Percentiles rank a stretch among this genome's conserved stretches.
phyloP scores from a whole-genome alignment of 2,888 invertebrate species.

The Arge pagana region DNA sequence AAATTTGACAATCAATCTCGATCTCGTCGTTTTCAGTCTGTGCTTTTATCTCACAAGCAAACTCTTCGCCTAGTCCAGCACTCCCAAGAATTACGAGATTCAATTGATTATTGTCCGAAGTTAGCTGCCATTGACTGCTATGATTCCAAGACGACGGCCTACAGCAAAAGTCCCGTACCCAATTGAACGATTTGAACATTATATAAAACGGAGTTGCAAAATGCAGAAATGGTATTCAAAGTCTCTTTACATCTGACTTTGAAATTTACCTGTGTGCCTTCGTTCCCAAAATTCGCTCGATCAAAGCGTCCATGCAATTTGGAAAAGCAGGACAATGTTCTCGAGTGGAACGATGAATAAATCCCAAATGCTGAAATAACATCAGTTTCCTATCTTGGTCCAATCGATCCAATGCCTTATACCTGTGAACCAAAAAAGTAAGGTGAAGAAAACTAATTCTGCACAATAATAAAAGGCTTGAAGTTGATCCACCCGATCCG shows the following conservation, averaged over 20 bases:
- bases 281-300: constrained; percentile 72
- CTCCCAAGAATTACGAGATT: constrained; percentile 89
- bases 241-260: too few relatives aligned
- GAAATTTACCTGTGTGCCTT: constrained; percentile 66
- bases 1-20: constrained; percentile 76
- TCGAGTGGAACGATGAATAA: constrained; percentile 91
- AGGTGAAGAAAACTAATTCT: too few relatives aligned
- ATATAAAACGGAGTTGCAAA: too few relatives aligned
- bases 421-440: too few relatives aligned
- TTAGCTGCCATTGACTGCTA: constrained; percentile 68
- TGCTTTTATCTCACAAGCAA: constrained; percentile 82
- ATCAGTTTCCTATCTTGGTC: constrained; percentile 94
- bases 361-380: constrained; percentile 93
- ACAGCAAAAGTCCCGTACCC: constrained; percentile 21
- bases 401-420: constrained; percentile 89
- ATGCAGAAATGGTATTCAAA: too few relatives aligned
- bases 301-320: constrained; percentile 79
- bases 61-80: constrained; percentile 84
- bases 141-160: constrained; percentile 69
- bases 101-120: constrained; percentile 72
- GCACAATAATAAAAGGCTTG: too few relatives aligned
- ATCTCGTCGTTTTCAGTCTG: constrained; percentile 89
- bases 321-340: constrained; percentile 93
- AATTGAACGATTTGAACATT: too few relatives aligned
- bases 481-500: too few relatives aligned